Evolutionary conservation across 2,113 vertebrate genomes (phyloP), one percentile per base, ranked within the genome.

Genomic region (Cheilinus undulatus): DNA sequence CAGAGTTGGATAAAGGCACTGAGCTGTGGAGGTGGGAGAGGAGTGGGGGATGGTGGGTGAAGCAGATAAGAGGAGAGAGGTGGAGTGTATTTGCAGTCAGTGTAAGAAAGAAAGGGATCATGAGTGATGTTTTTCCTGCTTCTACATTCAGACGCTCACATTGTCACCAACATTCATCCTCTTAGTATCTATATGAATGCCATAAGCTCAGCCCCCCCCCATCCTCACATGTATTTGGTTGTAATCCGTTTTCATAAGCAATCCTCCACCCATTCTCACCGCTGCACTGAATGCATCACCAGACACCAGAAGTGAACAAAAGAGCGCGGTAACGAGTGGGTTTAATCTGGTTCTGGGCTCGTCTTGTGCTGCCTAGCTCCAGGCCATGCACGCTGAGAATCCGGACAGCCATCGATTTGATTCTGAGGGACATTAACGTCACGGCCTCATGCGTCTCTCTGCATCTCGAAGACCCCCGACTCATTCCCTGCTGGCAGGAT

Each of bases 321-420:
- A 93, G 91, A 90, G 73, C 50, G 83, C 80, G 13, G 89, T 91
- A 92, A 93, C 86, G 92, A 91, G 87, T 89, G 88, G 80, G 78
- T 87, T 88, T 93, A 93, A 92, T 92, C 90, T 88, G 89, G 89
- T 92, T 86, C 80, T 79, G 86, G 79, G 85, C 88, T 90, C 86
- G 89, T 92, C 89, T 91, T 86, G 81, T 83, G 73, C 80, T 87
- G 42, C 76, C 81, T 86, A 73, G 88, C 91, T 93, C 86, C 77
- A 89, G 91, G 92, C 92, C 85, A 91, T 88, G 86, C 85, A 85
- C 89, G 84, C 64, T 73, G 86, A 89, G 80, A 80, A 89, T 91
- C 89, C 86, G 90, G 91, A 92, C 91, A 84, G 89, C 84, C 92
- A 91, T 93, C 89, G 91, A 93, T 93, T 93, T 92, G 91, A 93